Base-by-base conservation (phyloP, 2,888 invertebrate genomes). In the Polydesmus complanatus region DNA sequence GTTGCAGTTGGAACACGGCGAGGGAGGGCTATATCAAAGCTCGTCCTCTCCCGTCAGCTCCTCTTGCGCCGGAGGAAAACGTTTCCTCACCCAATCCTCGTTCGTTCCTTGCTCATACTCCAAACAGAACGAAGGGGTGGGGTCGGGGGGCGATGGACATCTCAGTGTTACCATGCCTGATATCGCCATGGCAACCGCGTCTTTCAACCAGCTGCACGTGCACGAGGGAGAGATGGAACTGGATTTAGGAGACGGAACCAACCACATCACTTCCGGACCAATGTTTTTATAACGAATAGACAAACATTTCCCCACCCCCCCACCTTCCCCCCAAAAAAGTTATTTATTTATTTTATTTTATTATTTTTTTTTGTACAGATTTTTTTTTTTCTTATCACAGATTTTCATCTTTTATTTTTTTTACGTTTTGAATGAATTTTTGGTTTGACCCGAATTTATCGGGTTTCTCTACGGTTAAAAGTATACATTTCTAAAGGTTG, bases 121-220 rank as follows among this genome's bases (percentile, higher is more conserved):
- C 14, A 37, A 37, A 37, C 37, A 37, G 68, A 77, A 76, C 49
- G 79, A 79, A 66, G 78, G 77, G 66, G n/a, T n/a, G n/a, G 79
- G 78, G 71, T 80, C 80, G 49, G 81, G 81, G 68, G 81, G 80
- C 74, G 78, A 84, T 71, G 82, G 88, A 68, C 84, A 84, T 68
- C 75, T 86, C 64, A 82, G 86, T 23, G 88, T 88, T 64, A 84
- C 86, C 69, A 90, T 92, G 83, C 92, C 92, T 0, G 92, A 93
- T 75, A 73, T 74, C 56, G 74, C 74, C 64, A 90, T 91, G 89
- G 91, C 91, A 69, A 90, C 84, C 61, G 85, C 82, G 65, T 86
- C 81, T 65, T 80, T 79, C 70, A 84, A 78, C 3, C 86, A 80
- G 73, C 79, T 84, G 70, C 84, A 83, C 74, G 75, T 83, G 21